These are phyloP conservation scores for Drosophila bunnanda DNA, from an alignment of 2,888 invertebrate species.

Conservation along the genomic window DNA sequence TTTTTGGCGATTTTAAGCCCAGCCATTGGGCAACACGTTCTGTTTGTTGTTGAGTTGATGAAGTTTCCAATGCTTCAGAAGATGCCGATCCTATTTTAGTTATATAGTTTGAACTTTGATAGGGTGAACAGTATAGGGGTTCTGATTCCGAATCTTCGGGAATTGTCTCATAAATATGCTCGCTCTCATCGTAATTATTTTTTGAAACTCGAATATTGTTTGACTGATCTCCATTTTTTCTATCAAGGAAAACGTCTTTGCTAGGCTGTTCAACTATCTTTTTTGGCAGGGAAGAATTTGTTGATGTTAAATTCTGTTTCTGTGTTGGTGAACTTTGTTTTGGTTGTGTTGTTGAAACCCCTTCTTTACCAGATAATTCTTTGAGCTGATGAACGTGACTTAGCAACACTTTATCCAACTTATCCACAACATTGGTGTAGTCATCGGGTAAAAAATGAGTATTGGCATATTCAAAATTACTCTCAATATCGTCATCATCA, in stretches of 20 bases:
- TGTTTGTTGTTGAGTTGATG: slow-evolving; percentile 72
- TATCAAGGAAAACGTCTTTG: neutral
- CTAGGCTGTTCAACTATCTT: neutral
- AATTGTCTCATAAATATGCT: slow-evolving; percentile 89
- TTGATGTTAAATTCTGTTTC: neutral
- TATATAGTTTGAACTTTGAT: slow-evolving; percentile 84
- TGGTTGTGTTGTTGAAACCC: slow-evolving; percentile 1
- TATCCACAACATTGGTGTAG: slow-evolving; percentile 73
- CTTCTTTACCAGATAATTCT: slow-evolving; percentile 8
- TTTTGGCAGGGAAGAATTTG: slow-evolving; percentile 1
- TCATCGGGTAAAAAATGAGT: slow-evolving; percentile 74
- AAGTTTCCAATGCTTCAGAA: slow-evolving; percentile 51
- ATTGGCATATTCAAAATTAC: slow-evolving; percentile 75
- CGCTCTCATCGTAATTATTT: slow-evolving; percentile 85
- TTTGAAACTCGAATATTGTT: slow-evolving; percentile 16
- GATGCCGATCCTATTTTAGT: slow-evolving; percentile 41
- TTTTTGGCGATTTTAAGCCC: slow-evolving; percentile 70
- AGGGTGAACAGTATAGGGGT: slow-evolving; percentile 88
- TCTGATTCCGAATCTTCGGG: slow-evolving; percentile 87
- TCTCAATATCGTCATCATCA: slow-evolving; percentile 80
- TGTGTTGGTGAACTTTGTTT: neutral
- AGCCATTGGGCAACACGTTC: slow-evolving; percentile 83
- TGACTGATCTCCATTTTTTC: slow-evolving; percentile 7
- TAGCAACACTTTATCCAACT: slow-evolving; percentile 71
- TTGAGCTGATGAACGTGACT: slow-evolving; percentile 47